Base-by-base conservation (phyloP, 2,113 vertebrate genomes). In the Synchiropus splendidus region DNA sequence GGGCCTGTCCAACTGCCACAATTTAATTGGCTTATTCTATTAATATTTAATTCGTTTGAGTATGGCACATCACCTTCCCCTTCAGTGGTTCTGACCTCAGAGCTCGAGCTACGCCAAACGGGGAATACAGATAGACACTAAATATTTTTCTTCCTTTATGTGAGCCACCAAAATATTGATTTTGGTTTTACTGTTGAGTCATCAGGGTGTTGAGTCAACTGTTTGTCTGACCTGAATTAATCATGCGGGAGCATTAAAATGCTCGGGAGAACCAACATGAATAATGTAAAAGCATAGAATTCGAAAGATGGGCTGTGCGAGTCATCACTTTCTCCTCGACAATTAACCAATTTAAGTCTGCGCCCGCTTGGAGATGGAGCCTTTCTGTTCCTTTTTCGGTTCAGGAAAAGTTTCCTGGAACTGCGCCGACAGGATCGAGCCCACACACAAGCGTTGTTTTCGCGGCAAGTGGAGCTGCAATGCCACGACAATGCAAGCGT, bases 41-140 rank as follows among this genome's bases (percentile, higher is more conserved):
- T 60, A 74, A 81, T 77, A 75, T 77, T 77, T 70, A 10, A 77
- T 74, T 58, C 31, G 16, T 68, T 75, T 64, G 64, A 78, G 72
- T 58, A 63, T 54, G 42, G 48, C 51, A 36, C 51, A 43, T 64
- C 65, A 74, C 78, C 67, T 76, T 64, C 70, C 31, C 18, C 60
- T 61, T 50, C 35, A 9, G 49, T 42, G 30, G 38, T 50, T 59
- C 40, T 58, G 61, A 71, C 64, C 66, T 54, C 11, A 0, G 36
- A 17, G 48, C 36, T 38, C 44, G 27, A 16, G 50, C 32, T 34
- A 45, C 45, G 35, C 59, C 42, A 45, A 40, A 30, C 12, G 21
- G 18, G 41, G 58, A 68, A 54, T 56, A 47, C 48, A 37, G 37
- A 64, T 45, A 11, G 33, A 12, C 12, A 32, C 9, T 15, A 31